Evolutionary conservation across 1,140 invertebrate species (phyloP).

Genomic region (Andricus grossulariae): DNA sequence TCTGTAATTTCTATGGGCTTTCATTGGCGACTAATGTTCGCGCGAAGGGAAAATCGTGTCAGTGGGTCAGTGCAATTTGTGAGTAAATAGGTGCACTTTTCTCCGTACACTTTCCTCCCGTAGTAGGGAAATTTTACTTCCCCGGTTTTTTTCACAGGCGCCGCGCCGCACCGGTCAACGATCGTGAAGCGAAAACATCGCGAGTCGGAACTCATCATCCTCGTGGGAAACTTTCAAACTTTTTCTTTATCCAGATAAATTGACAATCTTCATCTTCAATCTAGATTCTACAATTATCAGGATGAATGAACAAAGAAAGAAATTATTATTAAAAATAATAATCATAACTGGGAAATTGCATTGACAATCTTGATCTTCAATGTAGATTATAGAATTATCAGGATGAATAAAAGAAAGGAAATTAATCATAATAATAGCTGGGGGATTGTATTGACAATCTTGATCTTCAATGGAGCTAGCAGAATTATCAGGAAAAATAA

Average conservation of each 20-base stretch:
- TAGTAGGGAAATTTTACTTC: conserved; percentile 60
- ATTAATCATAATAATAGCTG: too few relatives aligned
- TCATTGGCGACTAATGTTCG: conserved; percentile 62
- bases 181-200: conserved; percentile 44
- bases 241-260: conserved; percentile 52
- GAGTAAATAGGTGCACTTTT: conserved; percentile 61
- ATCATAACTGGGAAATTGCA: too few relatives aligned
- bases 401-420: too few relatives aligned
- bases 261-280: conserved; percentile 25
- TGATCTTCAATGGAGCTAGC: too few relatives aligned
- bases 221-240: conserved; percentile 42
- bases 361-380: too few relatives aligned
- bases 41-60: conserved; percentile 64
- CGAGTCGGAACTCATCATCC: neutral
- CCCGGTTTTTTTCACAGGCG: conserved; percentile 50
- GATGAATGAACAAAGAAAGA: too few relatives aligned
- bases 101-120: conserved; percentile 59
- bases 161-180: conserved; percentile 15
- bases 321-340: too few relatives aligned
- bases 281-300: too few relatives aligned
- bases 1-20: conserved; percentile 59
- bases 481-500: too few relatives aligned
- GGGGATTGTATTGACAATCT: too few relatives aligned
- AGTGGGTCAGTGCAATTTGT: conserved; percentile 60
- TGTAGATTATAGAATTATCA: too few relatives aligned